These are phyloP conservation scores for Coracias cyanogaster DNA, from an alignment of 2,797 vertebrate genomes.

Conservation along the genomic window DNA sequence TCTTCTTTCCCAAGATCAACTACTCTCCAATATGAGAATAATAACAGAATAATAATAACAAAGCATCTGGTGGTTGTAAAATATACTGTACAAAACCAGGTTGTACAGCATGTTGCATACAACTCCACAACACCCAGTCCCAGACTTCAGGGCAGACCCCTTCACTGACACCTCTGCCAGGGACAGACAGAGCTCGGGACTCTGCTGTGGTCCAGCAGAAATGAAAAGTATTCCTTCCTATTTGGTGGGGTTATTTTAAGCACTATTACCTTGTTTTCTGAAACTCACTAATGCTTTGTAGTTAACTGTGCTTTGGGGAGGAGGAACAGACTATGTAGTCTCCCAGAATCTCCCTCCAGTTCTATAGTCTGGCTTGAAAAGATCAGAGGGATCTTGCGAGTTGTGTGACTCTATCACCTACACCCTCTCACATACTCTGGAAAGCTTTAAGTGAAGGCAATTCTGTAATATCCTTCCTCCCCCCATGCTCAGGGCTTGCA, in stretches of 20 bases:
- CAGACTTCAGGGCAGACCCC: neutral
- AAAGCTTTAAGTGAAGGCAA: neutral
- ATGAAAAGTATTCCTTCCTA: neutral
- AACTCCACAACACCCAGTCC: neutral
- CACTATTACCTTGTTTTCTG: neutral
- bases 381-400: neutral
- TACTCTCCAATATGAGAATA: neutral
- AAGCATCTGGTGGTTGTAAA: neutral
- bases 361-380: neutral
- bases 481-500: neutral
- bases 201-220: neutral
- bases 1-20: neutral
- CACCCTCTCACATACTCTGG: neutral
- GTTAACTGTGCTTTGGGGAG: neutral
- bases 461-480: neutral
- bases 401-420: neutral
- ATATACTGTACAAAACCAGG: neutral
- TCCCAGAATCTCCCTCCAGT: neutral
- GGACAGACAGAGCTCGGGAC: neutral
- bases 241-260: neutral
- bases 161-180: neutral
- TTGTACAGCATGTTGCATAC: neutral
- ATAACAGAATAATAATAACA: too few relatives aligned
- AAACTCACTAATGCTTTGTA: neutral
- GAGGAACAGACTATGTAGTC: neutral